Evolutionary conservation across 2,797 vertebrate genomes (phyloP), one percentile per base, ranked within the genome.

Genomic region (Poeciliopsis gracilis): DNA sequence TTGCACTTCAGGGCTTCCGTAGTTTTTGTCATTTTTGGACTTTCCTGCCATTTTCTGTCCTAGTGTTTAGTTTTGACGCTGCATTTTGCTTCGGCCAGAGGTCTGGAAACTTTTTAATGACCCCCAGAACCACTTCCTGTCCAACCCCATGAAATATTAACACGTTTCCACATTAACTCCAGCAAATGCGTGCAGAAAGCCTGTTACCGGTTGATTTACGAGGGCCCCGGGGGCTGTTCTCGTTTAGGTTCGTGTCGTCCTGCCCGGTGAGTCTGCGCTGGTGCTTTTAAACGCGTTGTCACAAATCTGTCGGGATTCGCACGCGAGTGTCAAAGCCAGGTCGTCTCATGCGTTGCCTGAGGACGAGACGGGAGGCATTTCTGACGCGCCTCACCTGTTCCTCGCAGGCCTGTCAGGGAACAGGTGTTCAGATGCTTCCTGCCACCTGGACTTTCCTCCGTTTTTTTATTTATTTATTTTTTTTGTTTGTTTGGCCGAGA

Each of bases 391-490:
- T 38, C 79, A 49, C 72, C 45, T 20, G 0, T 38, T 66, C 87
- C 23, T 77, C 85, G 81, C 8, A 0, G 53, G 45, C 86, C 70
- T 47, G 90, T 79, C 10, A 33, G 33, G 33, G 33, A 33, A 78
- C 90, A 91, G 90, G 88, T 92, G 91, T 84, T 83, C 76, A 23
- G 33, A 20, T 2, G 77, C 78, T 81, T 87, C 84, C 84, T 81
- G 0, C 36, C 89, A 94, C 85, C 86, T 91, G 89, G 88, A 73
- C 73, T 82, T 78, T 77, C 76, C 0, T 38, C 80, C 46, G 78
- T 77, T 86, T 84, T 33, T 33, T 33, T 51, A 77, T 25, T 8
- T 51, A 9, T 53, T 25, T 43, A 12, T 43, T 0, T 43, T 25
- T 45, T 1, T 76, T 85, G 83, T 41, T 41, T 41, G 33, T 43